Percentiles rank a stretch among this genome's conserved stretches.
phyloP scores from a whole-genome alignment of 2,113 vertebrate genomes.

The Thermophis baileyi region DNA sequence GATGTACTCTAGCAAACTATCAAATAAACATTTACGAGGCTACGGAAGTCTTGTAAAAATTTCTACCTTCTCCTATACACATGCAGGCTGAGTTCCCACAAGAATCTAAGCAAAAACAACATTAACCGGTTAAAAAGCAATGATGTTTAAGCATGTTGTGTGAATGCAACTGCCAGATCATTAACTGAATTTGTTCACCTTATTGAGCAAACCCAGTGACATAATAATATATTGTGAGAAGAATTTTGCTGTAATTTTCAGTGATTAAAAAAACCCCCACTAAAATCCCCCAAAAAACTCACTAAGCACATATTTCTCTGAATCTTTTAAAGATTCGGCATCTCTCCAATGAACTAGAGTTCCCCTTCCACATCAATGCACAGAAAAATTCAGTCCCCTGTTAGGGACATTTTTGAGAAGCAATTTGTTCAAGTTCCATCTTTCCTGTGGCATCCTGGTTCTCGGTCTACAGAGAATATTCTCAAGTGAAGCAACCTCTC shows the following conservation, averaged over 20 bases:
- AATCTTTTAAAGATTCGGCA: no score
- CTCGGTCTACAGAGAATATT: background rate
- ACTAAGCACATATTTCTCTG: background rate
- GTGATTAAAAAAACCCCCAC: background rate
- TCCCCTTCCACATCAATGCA: background rate
- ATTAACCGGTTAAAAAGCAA: background rate
- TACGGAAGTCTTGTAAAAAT: background rate
- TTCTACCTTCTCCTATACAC: background rate
- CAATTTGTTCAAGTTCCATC: background rate
- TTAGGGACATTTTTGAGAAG: background rate
- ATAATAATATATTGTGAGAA: background rate
- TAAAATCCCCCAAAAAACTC: background rate
- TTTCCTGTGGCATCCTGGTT: background rate
- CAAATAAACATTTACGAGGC: background rate
- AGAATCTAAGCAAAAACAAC: background rate
- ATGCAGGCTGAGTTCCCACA: background rate
- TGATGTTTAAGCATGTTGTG: background rate
- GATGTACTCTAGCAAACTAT: background rate
- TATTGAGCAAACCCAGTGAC: background rate
- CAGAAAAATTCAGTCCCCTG: background rate
- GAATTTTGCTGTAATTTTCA: background rate
- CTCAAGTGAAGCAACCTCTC: background rate
- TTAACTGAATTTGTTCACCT: background rate
- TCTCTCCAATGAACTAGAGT: background rate
- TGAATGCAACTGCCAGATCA: background rate